These are phyloP conservation scores for Aphaenogaster ashmeadi DNA, from an alignment of 1,140 invertebrate genomes.

Conservation along the genomic window DNA sequence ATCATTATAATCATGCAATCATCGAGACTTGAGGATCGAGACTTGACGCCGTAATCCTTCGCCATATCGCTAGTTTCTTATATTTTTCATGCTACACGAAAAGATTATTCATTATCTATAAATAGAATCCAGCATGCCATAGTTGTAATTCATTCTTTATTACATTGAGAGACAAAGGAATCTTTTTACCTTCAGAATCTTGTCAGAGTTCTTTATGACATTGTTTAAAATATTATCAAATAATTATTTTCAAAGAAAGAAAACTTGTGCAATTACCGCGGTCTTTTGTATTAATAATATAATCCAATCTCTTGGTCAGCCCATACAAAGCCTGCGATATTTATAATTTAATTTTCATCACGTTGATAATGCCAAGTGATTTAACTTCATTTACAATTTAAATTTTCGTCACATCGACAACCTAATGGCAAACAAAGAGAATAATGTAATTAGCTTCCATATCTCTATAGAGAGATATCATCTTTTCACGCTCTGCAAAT, in stretches of 20 bases:
- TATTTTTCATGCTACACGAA: neutral
- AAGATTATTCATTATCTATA: neutral
- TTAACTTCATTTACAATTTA: neutral
- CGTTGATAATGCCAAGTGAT: neutral
- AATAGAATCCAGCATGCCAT: neutral
- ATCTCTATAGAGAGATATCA: neutral
- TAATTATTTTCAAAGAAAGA: neutral
- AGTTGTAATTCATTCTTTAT: neutral
- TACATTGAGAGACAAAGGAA: neutral
- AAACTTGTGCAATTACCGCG: neutral
- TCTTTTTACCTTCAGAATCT: neutral
- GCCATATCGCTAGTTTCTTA: neutral
- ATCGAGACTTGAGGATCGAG: neutral
- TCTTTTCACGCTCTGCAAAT: neutral
- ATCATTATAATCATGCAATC: slow-evolving; percentile 22
- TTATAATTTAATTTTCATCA: slow-evolving; percentile 2
- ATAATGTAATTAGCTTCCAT: neutral
- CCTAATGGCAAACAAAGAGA: neutral
- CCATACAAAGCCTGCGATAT: neutral
- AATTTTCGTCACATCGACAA: neutral
- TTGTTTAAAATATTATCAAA: neutral
- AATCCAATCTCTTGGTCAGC: neutral
- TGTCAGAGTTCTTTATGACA: neutral
- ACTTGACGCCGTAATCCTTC: neutral
- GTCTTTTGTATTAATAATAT: neutral